A percentile compares a stretch with the other conserved stretches of the same genome.
These are phyloP conservation scores for Chlorocebus sabaeus DNA, from an alignment of 2,113 vertebrate genomes.

Conservation along the genomic window DNA sequence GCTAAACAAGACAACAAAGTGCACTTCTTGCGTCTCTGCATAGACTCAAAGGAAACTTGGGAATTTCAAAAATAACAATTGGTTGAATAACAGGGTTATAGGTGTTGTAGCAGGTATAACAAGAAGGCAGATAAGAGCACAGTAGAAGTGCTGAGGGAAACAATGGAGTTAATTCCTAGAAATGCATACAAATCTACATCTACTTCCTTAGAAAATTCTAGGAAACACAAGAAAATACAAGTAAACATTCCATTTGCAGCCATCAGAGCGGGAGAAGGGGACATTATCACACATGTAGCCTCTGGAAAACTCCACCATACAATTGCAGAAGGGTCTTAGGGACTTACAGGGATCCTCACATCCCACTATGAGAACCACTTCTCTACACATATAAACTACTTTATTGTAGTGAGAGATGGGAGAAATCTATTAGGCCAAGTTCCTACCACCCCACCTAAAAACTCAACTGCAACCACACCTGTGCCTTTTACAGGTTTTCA, in stretches of 20 bases:
- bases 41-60: neutral
- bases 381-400: neutral
- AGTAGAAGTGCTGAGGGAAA: neutral
- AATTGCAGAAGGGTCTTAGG: neutral
- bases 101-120: neutral
- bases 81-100: neutral
- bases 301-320: neutral
- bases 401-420: neutral
- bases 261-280: neutral
- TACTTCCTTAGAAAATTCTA: neutral
- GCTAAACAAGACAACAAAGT: neutral
- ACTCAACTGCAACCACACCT: neutral
- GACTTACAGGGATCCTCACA: too few species aligned
- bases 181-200: neutral
- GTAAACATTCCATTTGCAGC: neutral
- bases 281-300: neutral
- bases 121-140: neutral
- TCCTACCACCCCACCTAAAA: neutral
- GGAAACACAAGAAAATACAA: neutral
- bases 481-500: neutral
- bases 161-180: neutral
- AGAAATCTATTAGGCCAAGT: neutral
- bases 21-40: neutral
- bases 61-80: neutral
- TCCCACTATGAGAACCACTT: neutral